Evolutionary conservation across 2,113 vertebrate species (phyloP), one percentile per base, ranked within the genome.

Genomic region (Corythornis madagascariensis): DNA sequence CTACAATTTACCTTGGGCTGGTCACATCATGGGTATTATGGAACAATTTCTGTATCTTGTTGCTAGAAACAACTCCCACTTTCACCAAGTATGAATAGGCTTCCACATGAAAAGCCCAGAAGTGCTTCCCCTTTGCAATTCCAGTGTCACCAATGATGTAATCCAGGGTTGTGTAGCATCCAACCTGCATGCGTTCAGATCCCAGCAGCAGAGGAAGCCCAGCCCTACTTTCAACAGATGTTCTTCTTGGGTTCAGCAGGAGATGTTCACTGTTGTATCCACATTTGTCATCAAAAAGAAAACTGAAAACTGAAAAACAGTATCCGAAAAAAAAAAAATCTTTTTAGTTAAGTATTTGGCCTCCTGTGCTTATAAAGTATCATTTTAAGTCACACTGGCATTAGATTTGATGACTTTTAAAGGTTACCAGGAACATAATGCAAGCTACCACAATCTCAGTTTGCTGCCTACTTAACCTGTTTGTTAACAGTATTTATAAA

Each of bases 201-300:
- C 97, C 98, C 4, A 99, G 97, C 7, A 99, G 98, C 9, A 99
- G 97, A 50, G 97, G 96, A 96, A 98, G 98, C 55, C 99, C 99
- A 6, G 99, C 99, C 33, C 98, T 96, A 2, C 98, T 99, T 95
- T 99, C 98, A 86, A 99, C 99, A 11, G 98, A 96, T 86, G 99
- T 98, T 77, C 98, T 97, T 43, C 97, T 95, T 86, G 98, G 95
- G 96, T 97, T 99, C 67, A 99, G 93, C 56, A 98, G 53, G 31
- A 99, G 98, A 15, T 96, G 98, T 69, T 99, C 99, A 0, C 93
- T 97, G 76, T 98, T 99, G 97, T 99, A 99, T 60, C 99, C 99
- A 89, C 99, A 99, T 80, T 99, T 99, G 71, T 99, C 99, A 80
- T 98, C 99, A 89, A 99, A 99, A 90, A 99, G 98, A 97, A 99